Evolutionary conservation across 2,888 invertebrate genomes (phyloP).

Genomic region (Pristionchus maxplancki): DNA sequence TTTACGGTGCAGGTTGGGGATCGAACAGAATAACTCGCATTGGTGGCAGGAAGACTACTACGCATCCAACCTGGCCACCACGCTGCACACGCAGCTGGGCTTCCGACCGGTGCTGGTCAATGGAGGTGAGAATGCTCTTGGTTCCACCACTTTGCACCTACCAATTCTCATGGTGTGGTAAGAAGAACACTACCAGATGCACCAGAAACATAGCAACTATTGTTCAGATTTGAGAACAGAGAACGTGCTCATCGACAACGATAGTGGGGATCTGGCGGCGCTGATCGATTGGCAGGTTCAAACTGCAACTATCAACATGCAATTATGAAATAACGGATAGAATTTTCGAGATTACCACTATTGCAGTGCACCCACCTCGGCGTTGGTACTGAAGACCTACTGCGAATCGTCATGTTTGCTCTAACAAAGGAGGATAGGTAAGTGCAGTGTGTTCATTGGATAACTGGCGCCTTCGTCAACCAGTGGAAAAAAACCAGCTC

Average conservation of each 20-base stretch:
- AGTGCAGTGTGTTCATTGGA: too few species aligned
- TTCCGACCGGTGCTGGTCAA: background rate
- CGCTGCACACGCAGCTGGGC: too few species aligned
- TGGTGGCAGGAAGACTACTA: too few species aligned
- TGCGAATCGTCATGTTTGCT: background rate
- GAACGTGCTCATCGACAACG: constrained; percentile 15
- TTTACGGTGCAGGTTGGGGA: too few species aligned
- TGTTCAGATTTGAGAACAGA: constrained; percentile 21
- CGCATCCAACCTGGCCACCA: too few species aligned
- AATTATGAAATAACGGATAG: too few species aligned
- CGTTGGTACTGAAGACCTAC: background rate
- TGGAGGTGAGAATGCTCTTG: background rate
- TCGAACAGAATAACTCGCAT: too few species aligned
- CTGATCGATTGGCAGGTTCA: constrained; percentile 27
- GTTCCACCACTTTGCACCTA: too few species aligned
- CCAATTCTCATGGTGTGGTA: too few species aligned
- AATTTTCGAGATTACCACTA: background rate
- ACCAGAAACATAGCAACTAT: background rate
- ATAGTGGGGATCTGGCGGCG: background rate
- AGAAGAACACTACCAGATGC: background rate
- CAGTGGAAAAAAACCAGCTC: background rate
- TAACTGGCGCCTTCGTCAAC: too few species aligned
- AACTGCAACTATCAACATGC: background rate
- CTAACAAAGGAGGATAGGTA: background rate
- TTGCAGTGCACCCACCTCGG: background rate